phyloP scores from a whole-genome alignment of 1,140 invertebrate species.

The Aplysia californica region DNA sequence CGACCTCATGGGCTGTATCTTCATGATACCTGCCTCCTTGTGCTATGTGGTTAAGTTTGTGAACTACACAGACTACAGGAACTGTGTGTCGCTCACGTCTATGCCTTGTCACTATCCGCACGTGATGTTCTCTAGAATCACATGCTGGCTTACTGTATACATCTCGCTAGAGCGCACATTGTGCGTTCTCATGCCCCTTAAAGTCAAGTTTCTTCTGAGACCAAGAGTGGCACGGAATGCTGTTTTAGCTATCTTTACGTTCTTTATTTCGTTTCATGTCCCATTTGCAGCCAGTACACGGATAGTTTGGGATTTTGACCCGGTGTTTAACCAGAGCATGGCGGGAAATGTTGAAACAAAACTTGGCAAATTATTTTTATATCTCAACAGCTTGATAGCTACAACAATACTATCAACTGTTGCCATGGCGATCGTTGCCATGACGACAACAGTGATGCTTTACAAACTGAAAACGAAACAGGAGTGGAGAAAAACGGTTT shows the following conservation, averaged over 20 bases:
- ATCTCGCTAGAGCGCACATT: not conserved
- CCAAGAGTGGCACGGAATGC: not conserved
- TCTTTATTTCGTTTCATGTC: not conserved
- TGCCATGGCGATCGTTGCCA: conserved; percentile 6
- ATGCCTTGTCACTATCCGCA: not conserved
- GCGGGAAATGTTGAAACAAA: not conserved
- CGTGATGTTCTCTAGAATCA: not conserved
- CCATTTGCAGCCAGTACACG: not conserved
- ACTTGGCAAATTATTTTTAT: not conserved
- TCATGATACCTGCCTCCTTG: not conserved
- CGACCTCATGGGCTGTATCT: not conserved
- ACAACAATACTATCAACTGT: not conserved
- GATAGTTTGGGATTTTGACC: not conserved
- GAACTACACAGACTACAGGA: not conserved
- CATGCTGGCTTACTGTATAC: conserved; percentile 2
- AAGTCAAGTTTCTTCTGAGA: no score
- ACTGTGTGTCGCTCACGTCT: not conserved
- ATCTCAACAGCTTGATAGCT: not conserved
- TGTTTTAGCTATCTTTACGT: not conserved
- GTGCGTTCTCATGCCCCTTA: not conserved
- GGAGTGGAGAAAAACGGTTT: not conserved
- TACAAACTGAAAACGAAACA: not conserved
- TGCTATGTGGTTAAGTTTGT: not conserved
- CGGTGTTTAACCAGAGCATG: not conserved
- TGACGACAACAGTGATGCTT: conserved; percentile 2